Base-by-base conservation (phyloP, 2,113 vertebrate genomes). In the Seriola aureovittata region DNA sequence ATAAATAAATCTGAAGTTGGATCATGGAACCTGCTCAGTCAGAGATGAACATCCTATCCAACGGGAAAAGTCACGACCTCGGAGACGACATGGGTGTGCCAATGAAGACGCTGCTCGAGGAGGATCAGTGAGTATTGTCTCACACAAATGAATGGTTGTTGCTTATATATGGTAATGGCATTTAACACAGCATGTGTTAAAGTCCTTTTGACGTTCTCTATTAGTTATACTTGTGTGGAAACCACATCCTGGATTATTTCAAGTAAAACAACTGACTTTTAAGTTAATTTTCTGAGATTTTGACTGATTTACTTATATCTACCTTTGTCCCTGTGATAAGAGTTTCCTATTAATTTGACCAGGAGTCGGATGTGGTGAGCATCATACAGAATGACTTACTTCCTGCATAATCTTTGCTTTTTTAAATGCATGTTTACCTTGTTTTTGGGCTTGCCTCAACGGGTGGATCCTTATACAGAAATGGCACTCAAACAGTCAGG, bases 31-130 rank as follows among this genome's bases (percentile, higher is more conserved):
- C 87, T 3, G 60, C 90, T 62, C 84, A 95, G 77, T 95, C 95
- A 66, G 95, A 96, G 85, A 94, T 92, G 91, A 95, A 92, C 77
- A 93, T 96, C 78, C 82, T 96, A 44, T 85, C 94, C 79, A 96
- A 96, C 0, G 95, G 95, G 40, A 96, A 95, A 89, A 75, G 82
- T 63, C 90, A 90, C 21, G 92, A 94, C 50, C 78, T 82, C 0
- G 86, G 76, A 6, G 93, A 94, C 19, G 95, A 94, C 19, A 64
- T 83, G 80, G 72, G 70, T 11, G 67, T 94, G 77, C 88, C 91
- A 0, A 85, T 94, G 93, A 96, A 96, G 91, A 91, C 76, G 0
- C 17, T 93, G 50, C 84, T 73, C 4, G 94, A 94, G 12, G 95
- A 95, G 12, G 95, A 96, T 75, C 92, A 93, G 95, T 96, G 88